Evolutionary conservation across 2,888 invertebrate genomes (phyloP), one percentile per base, ranked within the genome.

Genomic region (Eilema griseolum): DNA sequence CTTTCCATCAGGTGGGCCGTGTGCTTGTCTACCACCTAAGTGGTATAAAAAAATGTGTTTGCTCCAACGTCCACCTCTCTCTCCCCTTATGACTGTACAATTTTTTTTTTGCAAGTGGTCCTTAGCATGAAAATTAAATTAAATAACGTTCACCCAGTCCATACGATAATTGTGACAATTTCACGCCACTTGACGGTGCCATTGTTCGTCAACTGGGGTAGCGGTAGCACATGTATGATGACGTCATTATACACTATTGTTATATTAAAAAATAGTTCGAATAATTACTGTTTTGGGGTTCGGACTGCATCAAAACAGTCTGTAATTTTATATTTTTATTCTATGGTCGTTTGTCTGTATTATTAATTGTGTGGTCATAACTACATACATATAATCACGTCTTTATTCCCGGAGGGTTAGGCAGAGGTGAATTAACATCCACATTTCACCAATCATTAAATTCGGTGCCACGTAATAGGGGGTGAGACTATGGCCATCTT

Each of bases 101-200:
- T n/a, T n/a, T 8, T 10, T n/a, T 52, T 41, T 52, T 52, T n/a
- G 8, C 20, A 52, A 52, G 52, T 52, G 52, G n/a, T 7, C 52
- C 8, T n/a, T n/a, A n/a, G n/a, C 20, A 52, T n/a, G n/a, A 52
- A 46, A 46, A 20, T 46, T n/a, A n/a, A 52, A 52, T 52, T n/a
- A 20, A 52, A 52, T n/a, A n/a, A n/a, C 20, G 20, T 52, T n/a
- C n/a, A 46, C 46, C 28, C 28, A 31, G 20, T 61, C 24, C 31
- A n/a, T 31, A 61, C n/a, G 31, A 61, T 52, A 60, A 64, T 69
- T 69, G 62, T 60, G 46, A 66, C 63, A 52, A 71, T 71, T 71
- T 75, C 59, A 67, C 33, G 65, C 31, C 63, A 66, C 57, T 66
- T 59, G 23, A 57, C 23, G 8, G 14, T 16, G 0, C 10, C 59